Base-by-base conservation (phyloP, 2,888 invertebrate species). In the Erynnis tages region DNA sequence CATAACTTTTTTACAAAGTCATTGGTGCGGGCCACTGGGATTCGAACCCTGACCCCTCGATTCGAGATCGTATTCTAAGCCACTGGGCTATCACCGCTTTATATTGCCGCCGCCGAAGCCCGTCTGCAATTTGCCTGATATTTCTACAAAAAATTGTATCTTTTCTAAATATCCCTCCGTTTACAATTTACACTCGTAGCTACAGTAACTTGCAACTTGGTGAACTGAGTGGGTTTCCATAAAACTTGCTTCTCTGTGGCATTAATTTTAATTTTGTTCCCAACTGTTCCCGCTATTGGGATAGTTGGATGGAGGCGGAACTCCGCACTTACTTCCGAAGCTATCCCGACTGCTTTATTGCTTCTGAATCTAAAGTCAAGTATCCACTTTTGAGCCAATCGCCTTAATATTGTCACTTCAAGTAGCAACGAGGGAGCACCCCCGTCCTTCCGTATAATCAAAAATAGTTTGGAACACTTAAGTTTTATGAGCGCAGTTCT, bases 251-350 rank as follows among this genome's bases (percentile, higher is more conserved):
- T 14, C 23, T 30, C 47, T 29, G 21, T 34, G 25, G 19, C 49
- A 41, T 49, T 49, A 49, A 49, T 49, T 41, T 49, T 41, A 49
- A 49, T 49, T 41, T 49, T 49, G 32, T 41, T 41, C 17, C 25
- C 23, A 41, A 49, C 41, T 34, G 34, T 6, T n/a, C n/a, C n/a
- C n/a, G 30, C 41, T 34, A 41, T 34, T 34, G 49, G 49, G 49
- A 41, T 49, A 49, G 49, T 41, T 41, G 13, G n/a, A n/a, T 14
- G 45, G 34, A 19, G 49, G 40, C 23, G 4, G 21, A 32, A 40
- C 23, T 10, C 13, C 10, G 8, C 38, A 10, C n/a, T 10, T 19
- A 25, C 32, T 40, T 40, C 32, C 34, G 25, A 32, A 30, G 41
- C 49, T 41, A 49, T 49, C 41, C 10, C 13, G 7, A 49, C 34